A percentile compares a stretch with the other conserved stretches of the same genome.
These are phyloP conservation scores for Cryptocephalus moraei DNA, from an alignment of 2,888 invertebrate genomes.

Conservation along the genomic window DNA sequence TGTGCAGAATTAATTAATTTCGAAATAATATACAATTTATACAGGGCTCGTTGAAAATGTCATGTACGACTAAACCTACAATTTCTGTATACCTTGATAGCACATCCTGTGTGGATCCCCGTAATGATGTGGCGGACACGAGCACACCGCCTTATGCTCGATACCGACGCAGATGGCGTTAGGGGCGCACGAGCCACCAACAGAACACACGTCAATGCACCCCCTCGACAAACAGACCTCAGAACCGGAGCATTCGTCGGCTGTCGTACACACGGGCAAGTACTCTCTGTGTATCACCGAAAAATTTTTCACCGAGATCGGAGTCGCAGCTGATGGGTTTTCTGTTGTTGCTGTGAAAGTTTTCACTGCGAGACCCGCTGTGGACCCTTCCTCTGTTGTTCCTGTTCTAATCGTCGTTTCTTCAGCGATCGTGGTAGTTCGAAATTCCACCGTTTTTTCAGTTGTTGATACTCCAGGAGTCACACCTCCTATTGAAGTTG, in stretches of 20 bases:
- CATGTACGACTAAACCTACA: conserved; percentile 5
- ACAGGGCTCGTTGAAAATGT: conserved; percentile 4
- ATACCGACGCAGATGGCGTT: conserved; percentile 52
- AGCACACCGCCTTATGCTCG: conserved; percentile 53
- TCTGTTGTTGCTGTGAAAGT: too few species aligned
- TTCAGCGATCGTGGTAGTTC: neutral
- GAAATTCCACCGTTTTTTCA: conserved; percentile 2
- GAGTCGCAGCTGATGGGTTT: neutral
- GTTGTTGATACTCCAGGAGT: neutral
- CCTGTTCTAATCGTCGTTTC: conserved; percentile 1
- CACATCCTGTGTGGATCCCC: conserved; percentile 49
- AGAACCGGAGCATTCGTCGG: conserved; percentile 52
- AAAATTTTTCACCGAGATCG: conserved; percentile 31
- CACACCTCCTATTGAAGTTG: too few species aligned
- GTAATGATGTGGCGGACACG: conserved; percentile 45
- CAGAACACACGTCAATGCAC: conserved; percentile 55
- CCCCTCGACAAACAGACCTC: conserved; percentile 53
- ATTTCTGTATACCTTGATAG: conserved; percentile 46
- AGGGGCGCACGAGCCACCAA: conserved; percentile 44
- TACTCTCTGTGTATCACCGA: conserved; percentile 34
- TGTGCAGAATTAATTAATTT: conserved; percentile 1
- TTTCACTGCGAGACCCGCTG: too few species aligned
- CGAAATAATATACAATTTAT: conserved; percentile 1
- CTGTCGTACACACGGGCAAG: conserved; percentile 42
- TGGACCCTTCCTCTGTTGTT: too few species aligned